Base-by-base conservation (phyloP, 2,888 invertebrate genomes). In the Gryllus longicercus region DNA sequence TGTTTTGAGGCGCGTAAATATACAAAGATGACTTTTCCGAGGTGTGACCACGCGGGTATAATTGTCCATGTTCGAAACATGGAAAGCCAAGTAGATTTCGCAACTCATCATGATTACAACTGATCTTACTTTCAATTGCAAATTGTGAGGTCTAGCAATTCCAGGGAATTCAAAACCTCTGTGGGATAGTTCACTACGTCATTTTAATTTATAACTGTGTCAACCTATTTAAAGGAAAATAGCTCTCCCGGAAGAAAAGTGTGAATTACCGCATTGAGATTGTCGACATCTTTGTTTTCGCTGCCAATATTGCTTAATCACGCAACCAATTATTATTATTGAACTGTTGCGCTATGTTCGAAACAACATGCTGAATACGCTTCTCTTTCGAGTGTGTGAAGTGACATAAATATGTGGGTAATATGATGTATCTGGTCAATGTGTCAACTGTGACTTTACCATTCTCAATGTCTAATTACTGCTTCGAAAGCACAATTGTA, bases 391-490 rank as follows among this genome's bases (percentile, higher is more conserved):
- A 14, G 11, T 51, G 51, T 51, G 12, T 51, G 11, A 14, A 16
- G 16, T 51, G 11, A 11, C 12, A 16, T 1, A 51, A 51, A 51
- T 51, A 12, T 11, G n/a, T n/a, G 75, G 75, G 75, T 11, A 21
- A 23, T 75, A 2, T 75, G 11, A 23, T 2, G n/a, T 2, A 75
- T 11, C 75, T n/a, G n/a, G n/a, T 75, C 75, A 2, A 75, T 2
- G n/a, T 2, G 75, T 75, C 75, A 75, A 75, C 75, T 11, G 75
- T n/a, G 75, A 75, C n/a, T 75, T 75, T 2, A n/a, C 75, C 75
- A 63, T 63, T 63, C 18, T 63, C 12, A 75, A 75, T 75, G 23
- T 18, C 75, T n/a, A 18, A n/a, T n/a, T 18, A 75, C n/a, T 75
- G 75, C n/a, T 75, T 75, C n/a, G 1, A 75, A n/a, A 75, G n/a